Evolutionary conservation across 2,797 vertebrate genomes (phyloP).

Genomic region (Pseudocheirus occidentalis): DNA sequence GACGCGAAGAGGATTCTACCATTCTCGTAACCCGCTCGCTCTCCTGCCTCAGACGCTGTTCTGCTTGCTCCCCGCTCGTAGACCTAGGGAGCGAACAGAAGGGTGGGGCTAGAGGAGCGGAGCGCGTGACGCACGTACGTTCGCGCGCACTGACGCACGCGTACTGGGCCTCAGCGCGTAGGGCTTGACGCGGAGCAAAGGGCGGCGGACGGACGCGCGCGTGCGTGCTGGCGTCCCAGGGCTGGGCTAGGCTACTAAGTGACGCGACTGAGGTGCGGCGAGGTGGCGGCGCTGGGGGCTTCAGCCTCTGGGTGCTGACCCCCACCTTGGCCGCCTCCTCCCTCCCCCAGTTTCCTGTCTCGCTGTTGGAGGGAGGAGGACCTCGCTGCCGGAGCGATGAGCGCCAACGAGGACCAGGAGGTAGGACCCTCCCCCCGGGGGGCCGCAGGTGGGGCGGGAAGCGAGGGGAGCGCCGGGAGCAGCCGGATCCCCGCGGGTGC

Average conservation of each 20-base stretch:
- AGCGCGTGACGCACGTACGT: not conserved
- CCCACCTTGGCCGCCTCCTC: not conserved
- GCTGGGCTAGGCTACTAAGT: not conserved
- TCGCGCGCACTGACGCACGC: not conserved
- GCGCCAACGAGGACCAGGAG: constrained; percentile 97
- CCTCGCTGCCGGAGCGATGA: constrained; percentile 83
- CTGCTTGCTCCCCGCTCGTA: not conserved
- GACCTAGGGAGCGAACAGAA: not conserved
- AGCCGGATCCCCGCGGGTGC: not conserved
- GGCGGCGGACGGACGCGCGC: not conserved
- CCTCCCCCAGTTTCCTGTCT: accelerated
- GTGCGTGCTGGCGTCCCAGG: not conserved
- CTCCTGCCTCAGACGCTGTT: not conserved
- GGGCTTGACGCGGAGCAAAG: not conserved
- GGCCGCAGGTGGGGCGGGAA: no score
- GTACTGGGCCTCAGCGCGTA: accelerated
- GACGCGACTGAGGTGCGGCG: not conserved
- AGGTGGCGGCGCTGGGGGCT: not conserved
- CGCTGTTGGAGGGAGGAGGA: accelerated
- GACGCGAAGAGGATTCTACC: not conserved
- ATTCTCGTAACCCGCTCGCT: not conserved
- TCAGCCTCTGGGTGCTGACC: not conserved
- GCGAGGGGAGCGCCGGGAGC: not conserved
- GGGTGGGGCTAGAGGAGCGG: not conserved
- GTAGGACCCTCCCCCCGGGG: constrained; percentile 78